These are phyloP conservation scores for Aphelenchoides fujianensis DNA, from an alignment of 1,140 invertebrate genomes.

Conservation along the genomic window DNA sequence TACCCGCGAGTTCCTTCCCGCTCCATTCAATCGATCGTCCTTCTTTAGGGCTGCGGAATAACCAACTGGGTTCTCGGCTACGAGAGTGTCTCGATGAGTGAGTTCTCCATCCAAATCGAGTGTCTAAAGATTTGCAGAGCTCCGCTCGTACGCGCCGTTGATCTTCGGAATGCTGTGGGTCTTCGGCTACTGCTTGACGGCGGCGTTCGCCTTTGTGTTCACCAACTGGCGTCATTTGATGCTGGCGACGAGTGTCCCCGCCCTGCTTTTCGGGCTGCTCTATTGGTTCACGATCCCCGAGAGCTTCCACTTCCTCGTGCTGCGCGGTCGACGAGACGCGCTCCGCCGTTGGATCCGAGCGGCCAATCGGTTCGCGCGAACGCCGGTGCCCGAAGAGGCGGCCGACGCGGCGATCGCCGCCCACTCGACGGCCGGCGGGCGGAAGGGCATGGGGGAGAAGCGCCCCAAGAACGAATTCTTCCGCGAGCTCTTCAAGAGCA, in stretches of 20 bases:
- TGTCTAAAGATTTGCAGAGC: constrained; percentile 11
- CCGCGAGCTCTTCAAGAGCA: constrained; percentile 13
- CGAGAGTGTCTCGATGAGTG: constrained; percentile 29
- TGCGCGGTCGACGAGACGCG: neutral
- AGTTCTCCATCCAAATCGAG: constrained; percentile 3
- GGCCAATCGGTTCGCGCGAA: constrained; percentile 27
- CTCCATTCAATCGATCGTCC: no score
- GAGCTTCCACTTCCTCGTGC: constrained; percentile 41
- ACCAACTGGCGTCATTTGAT: constrained; percentile 39
- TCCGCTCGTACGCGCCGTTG: constrained; percentile 44
- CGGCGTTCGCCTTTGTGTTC: constrained; percentile 39
- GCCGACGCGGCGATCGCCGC: constrained; percentile 6
- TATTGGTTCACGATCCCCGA: constrained; percentile 42
- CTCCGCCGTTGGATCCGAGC: constrained; percentile 25
- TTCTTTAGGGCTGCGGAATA: constrained; percentile 35
- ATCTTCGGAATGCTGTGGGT: constrained; percentile 56
- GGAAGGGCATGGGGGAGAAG: constrained; percentile 21
- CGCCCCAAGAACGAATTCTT: constrained; percentile 23
- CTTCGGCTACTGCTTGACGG: constrained; percentile 39
- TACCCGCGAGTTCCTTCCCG: no score
- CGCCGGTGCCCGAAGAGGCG: neutral
- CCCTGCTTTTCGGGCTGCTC: constrained; percentile 29
- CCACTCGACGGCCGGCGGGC: neutral
- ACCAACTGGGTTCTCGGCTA: constrained; percentile 52
- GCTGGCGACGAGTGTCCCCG: constrained; percentile 15